A percentile compares a stretch with the other conserved stretches of the same genome.
Evolutionary conservation across 2,797 vertebrate genomes (phyloP).

Genomic region (Falco rusticolus): DNA sequence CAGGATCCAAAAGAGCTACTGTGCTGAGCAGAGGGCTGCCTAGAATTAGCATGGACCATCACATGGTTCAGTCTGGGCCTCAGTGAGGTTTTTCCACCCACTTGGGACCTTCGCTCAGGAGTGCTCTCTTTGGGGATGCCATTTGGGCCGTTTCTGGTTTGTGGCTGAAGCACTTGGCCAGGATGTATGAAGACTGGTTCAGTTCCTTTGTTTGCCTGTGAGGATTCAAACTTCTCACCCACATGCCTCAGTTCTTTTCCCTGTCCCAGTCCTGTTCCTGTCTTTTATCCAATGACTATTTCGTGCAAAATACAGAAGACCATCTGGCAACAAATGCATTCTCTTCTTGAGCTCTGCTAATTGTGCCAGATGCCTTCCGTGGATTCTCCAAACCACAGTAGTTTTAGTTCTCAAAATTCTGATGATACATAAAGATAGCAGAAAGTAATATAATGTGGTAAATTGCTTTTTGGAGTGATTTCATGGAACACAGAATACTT

Average conservation of each 20-base stretch:
- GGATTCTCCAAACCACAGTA: conserved; percentile 47
- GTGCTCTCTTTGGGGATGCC: not conserved
- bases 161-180: not conserved
- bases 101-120: not conserved
- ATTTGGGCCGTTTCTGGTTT: not conserved
- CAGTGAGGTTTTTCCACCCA: not conserved
- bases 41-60: not conserved
- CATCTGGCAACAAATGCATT: conserved; percentile 14
- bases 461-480: conserved; percentile 64
- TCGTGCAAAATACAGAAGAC: not conserved
- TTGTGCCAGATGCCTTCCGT: conserved; percentile 45
- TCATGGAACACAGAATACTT: conserved; percentile 42
- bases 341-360: conserved; percentile 29
- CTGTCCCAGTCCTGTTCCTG: not conserved
- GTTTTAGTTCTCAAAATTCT: conserved; percentile 47
- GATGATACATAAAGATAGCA: conserved; percentile 60
- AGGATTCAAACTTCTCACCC: not conserved
- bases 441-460: conserved; percentile 50
- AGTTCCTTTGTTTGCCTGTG: not conserved
- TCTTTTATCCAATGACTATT: not conserved
- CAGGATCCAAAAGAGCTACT: not conserved
- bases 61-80: not conserved
- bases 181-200: not conserved
- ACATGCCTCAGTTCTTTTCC: not conserved
- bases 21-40: not conserved